Conservation (phyloP, 2,888 invertebrate species). For the Epistrophe grossulariae region DNA sequence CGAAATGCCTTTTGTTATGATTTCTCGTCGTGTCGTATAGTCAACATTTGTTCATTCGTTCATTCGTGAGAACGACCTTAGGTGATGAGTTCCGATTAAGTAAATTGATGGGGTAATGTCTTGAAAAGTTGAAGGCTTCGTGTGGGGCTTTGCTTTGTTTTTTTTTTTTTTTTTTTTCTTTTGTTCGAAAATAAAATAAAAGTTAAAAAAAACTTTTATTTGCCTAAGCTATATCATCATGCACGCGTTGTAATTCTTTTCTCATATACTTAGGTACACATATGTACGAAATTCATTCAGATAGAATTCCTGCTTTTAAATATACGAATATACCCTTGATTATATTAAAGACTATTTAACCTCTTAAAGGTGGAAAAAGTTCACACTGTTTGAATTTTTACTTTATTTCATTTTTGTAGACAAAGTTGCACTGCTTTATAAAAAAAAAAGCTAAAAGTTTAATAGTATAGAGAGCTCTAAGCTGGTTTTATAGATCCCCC, state of each 20-base stretch:
- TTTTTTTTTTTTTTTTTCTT: background rate
- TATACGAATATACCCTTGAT: background rate
- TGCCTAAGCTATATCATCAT: slow-evolving; percentile 10
- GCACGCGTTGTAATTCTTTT: slow-evolving; percentile 5
- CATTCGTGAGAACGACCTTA: slow-evolving; percentile 45
- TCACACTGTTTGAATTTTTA: background rate
- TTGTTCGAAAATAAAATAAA: background rate
- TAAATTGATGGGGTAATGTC: slow-evolving; percentile 36
- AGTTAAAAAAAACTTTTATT: background rate
- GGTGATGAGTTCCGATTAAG: slow-evolving; percentile 41
- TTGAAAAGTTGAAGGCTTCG: slow-evolving; percentile 19
- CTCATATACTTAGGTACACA: background rate
- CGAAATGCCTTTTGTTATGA: slow-evolving; percentile 68
- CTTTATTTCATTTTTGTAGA: background rate
- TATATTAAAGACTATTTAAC: background rate
- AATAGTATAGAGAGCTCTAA: slow-evolving; percentile 28
- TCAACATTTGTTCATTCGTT: slow-evolving; percentile 13
- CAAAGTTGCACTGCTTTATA: slow-evolving; percentile 7
- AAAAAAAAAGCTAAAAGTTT: background rate
- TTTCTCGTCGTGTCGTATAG: slow-evolving; percentile 28
- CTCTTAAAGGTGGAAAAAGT: slow-evolving; percentile 11
- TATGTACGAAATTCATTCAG: background rate
- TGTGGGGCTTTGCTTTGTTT: too few species aligned
- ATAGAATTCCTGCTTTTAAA: background rate
- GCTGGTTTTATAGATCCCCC: slow-evolving; percentile 27